These are phyloP conservation scores for Saguinus midas DNA, from an alignment of 2,113 vertebrate species.

Conservation along the genomic window DNA sequence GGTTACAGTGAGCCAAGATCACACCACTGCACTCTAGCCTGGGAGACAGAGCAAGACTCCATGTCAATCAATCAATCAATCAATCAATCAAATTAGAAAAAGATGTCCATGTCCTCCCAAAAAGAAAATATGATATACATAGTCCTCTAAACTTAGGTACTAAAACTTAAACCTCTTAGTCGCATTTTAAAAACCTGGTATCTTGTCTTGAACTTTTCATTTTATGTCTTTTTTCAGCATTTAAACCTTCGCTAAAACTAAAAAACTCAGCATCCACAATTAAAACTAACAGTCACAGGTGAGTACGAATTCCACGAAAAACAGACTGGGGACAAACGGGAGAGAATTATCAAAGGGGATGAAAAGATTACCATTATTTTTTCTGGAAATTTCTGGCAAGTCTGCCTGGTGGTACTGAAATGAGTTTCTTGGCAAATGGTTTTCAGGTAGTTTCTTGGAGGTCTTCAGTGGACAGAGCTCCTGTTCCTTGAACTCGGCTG, in stretches of 20 bases:
- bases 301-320: neutral
- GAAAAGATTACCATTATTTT: slow-evolving; percentile 82
- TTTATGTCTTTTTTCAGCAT: neutral
- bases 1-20: too few relatives aligned
- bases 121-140: neutral
- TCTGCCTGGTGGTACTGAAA: slow-evolving; percentile 80
- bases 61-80: too few relatives aligned
- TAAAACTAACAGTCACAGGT: neutral
- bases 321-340: neutral
- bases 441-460: slow-evolving; percentile 85
- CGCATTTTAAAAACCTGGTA: neutral
- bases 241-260: neutral
- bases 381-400: slow-evolving; percentile 82
- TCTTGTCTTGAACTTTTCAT: neutral
- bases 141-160: neutral
- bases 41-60: too few relatives aligned
- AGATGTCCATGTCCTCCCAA: neutral
- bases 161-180: neutral
- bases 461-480: slow-evolving; percentile 83
- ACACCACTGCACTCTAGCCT: too few relatives aligned
- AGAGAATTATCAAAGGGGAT: neutral
- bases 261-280: neutral
- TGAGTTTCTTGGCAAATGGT: slow-evolving; percentile 81
- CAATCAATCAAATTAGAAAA: neutral
- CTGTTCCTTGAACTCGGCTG: slow-evolving; percentile 84